Conservation (phyloP, 2,888 invertebrate genomes). For the Dasypogon diadema region DNA sequence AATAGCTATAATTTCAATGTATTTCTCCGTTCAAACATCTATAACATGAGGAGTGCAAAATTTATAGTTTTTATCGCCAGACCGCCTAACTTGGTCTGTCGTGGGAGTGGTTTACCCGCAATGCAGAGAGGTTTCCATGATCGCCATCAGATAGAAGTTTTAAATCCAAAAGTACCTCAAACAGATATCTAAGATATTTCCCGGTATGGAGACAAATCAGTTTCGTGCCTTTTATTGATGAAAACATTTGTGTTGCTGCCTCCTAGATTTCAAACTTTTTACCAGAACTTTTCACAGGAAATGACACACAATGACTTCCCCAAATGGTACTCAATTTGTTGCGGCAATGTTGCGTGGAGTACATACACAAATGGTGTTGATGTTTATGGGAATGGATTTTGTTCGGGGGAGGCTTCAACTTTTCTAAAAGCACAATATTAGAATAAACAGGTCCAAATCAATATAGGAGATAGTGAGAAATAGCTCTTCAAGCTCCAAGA, state of each 20-base stretch:
- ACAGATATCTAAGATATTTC: no score
- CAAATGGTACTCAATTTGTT: constrained; percentile 31
- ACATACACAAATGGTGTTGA: not conserved
- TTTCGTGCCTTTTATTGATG: no score
- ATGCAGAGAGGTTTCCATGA: no score
- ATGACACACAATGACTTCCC: constrained; percentile 11
- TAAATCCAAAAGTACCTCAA: no score
- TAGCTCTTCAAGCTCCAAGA: no score
- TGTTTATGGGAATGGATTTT: constrained; percentile 22
- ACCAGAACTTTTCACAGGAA: constrained; percentile 7
- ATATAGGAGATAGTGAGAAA: no score
- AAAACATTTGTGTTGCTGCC: no score
- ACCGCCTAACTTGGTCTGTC: not conserved
- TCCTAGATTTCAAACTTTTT: constrained; percentile 19
- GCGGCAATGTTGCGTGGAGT: constrained; percentile 10
- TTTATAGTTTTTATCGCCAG: not conserved
- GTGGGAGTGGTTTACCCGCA: not conserved
- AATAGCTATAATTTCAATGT: not conserved
- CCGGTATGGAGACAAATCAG: no score
- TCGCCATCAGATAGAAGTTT: no score
- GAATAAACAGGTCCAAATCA: no score
- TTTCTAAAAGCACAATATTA: no score
- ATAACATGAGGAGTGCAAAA: not conserved
- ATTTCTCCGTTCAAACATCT: not conserved
- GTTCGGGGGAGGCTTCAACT: not conserved